These are phyloP conservation scores for Halcyon smyrnensis DNA, from an alignment of 2,797 vertebrate species.

Conservation along the genomic window DNA sequence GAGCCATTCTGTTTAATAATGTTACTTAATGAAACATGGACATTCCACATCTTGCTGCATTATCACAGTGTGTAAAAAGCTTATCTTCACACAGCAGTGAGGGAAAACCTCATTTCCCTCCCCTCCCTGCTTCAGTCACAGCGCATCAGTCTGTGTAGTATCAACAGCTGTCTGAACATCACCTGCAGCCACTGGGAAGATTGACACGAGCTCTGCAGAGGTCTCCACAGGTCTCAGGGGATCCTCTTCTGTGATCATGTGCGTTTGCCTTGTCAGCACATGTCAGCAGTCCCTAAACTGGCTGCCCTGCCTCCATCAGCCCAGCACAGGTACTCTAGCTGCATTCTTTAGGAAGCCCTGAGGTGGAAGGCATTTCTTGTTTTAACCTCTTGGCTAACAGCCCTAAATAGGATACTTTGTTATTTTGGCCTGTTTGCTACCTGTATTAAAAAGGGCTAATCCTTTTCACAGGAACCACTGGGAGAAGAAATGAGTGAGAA, in stretches of 20 bases:
- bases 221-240: not conserved
- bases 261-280: not conserved
- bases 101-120: not conserved
- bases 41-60: fast-evolving
- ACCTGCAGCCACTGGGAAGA: not conserved
- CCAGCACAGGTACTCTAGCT: not conserved
- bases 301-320: not conserved
- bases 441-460: not conserved
- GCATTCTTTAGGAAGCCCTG: not conserved
- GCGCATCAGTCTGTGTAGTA: not conserved
- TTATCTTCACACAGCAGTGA: not conserved
- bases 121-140: not conserved
- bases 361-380: not conserved
- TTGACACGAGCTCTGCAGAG: fast-evolving
- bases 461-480: not conserved
- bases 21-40: not conserved
- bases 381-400: not conserved
- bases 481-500: conserved; percentile 1
- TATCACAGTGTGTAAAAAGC: not conserved
- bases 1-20: not conserved
- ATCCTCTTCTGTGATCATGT: not conserved
- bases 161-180: not conserved
- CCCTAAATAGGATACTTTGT: not conserved
- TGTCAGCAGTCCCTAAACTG: not conserved
- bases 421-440: not conserved